These are phyloP conservation scores for Parnassius orleans DNA, from an alignment of 2,888 invertebrate species.

Conservation along the genomic window DNA sequence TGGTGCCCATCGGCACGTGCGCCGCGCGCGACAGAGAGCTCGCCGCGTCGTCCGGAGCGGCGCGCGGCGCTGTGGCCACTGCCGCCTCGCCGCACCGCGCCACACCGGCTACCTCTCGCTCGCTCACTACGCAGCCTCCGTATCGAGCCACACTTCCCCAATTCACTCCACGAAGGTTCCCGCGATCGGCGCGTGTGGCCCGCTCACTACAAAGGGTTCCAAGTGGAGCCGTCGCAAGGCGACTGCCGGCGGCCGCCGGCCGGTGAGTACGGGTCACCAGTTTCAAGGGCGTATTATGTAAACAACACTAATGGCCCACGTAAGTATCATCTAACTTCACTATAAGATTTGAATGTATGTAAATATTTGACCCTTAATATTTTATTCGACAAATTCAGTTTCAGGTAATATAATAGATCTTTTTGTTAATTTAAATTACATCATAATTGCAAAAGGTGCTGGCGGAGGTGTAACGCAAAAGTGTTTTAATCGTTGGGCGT, in stretches of 20 bases:
- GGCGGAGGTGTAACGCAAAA: no score
- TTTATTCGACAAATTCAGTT: not conserved
- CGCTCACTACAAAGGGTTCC: conserved; percentile 46
- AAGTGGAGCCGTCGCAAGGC: not conserved
- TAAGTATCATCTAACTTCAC: not conserved
- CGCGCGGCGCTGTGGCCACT: conserved; percentile 47
- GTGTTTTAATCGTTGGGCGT: no score
- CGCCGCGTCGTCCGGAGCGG: conserved; percentile 45
- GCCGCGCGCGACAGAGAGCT: conserved; percentile 35
- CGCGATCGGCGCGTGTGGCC: conserved; percentile 74
- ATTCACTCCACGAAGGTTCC: conserved; percentile 38
- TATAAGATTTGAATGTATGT: no score
- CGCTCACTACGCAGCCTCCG: conserved; percentile 75
- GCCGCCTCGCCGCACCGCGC: conserved; percentile 47
- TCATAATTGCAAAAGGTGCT: no score
- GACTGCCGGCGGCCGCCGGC: not conserved
- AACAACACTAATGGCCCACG: not conserved
- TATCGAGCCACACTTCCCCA: conserved; percentile 73
- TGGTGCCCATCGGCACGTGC: conserved; percentile 59
- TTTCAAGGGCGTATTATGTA: no score
- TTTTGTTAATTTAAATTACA: no score
- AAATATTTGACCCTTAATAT: no score
- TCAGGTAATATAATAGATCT: not conserved
- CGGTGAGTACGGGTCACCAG: not conserved
- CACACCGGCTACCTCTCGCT: conserved; percentile 35